Base-by-base conservation (phyloP, 2,888 invertebrate species). In the Hirtodrosophila cameraria region DNA sequence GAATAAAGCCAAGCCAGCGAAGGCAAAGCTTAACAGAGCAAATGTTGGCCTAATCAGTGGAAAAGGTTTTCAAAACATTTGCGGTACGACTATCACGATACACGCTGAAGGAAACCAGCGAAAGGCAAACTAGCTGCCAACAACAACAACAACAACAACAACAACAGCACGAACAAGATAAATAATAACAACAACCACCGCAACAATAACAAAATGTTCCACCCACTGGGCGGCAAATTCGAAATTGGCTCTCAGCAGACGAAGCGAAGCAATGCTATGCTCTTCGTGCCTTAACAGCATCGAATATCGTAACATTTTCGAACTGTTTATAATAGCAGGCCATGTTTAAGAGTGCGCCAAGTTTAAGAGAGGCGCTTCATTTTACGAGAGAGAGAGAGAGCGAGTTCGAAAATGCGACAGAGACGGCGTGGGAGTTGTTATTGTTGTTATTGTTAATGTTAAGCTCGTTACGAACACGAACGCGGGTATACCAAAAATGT, bases 11-110 rank as follows among this genome's bases (percentile, higher is more conserved):
- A 23, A 23, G 23, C 23, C 2, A 3, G 23, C 8, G 5, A 23
- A 23, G 8, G 23, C 1, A 6, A 23, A 23, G 7, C 6, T 45
- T 63, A 48, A 15, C 15, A 38, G 18, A 16, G 35, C 55, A 68
- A 59, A 35, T 45, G 68, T 54, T 63, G 58, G 48, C 57, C 64
- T 41, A 80, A 76, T 72, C 86, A 66, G 58, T 57, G 43, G 65
- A 39, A 62, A 76, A 74, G 80, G 60, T 84, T 84, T 80, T 63
- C 18, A 72, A 79, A 79, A 85, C 58, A 65, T 76, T 23, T 80
- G 55, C 61, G 73, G 54, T 30, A 42, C 57, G 54, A 23, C 42
- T 54, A n/a, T 60, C 59, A 58, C 46, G 62, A 49, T 48, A 23
- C n/a, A n/a, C 35, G 31, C n/a, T 20, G 1, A 12, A 38, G 23